Conservation (phyloP, 2,113 vertebrate species). For the Kryptolebias marmoratus region DNA sequence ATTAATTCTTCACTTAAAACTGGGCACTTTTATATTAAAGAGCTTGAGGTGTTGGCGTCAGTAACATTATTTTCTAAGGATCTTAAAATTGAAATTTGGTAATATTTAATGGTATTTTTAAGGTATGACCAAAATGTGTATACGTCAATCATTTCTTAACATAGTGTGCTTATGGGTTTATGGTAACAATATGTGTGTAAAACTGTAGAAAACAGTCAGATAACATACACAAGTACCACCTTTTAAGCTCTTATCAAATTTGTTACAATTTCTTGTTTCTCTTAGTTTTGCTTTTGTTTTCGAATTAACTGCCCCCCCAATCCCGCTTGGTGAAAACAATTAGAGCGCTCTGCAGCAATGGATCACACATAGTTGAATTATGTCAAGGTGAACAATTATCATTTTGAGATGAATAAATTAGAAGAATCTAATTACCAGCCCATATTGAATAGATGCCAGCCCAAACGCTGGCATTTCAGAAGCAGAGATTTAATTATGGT, state of each 20-base stretch:
- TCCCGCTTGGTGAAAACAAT: slow-evolving; percentile 63
- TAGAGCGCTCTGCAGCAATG: slow-evolving; percentile 54
- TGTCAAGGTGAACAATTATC: slow-evolving; percentile 79
- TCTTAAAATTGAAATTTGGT: too few relatives aligned
- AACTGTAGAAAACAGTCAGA: not conserved
- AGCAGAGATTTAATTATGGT: slow-evolving; percentile 67
- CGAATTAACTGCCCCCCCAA: not conserved
- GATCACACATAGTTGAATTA: slow-evolving; percentile 67
- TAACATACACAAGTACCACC: slow-evolving; percentile 14
- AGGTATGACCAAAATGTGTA: too few relatives aligned
- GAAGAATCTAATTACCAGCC: slow-evolving; percentile 72
- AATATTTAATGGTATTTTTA: too few relatives aligned
- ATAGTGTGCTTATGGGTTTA: not conserved
- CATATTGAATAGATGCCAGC: slow-evolving; percentile 56
- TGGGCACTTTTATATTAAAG: too few relatives aligned
- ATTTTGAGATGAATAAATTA: slow-evolving; percentile 77
- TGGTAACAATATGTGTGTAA: not conserved
- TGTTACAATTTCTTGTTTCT: slow-evolving; percentile 20
- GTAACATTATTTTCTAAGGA: too few relatives aligned
- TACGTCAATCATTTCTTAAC: too few relatives aligned
- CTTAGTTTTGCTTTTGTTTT: slow-evolving; percentile 14
- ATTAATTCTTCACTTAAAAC: too few relatives aligned
- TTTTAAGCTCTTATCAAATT: slow-evolving; percentile 22
- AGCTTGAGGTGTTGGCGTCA: too few relatives aligned
- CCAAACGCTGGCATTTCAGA: slow-evolving; percentile 62